Conservation (phyloP, 2,888 invertebrate genomes). For the Nymphalis polychloros region DNA sequence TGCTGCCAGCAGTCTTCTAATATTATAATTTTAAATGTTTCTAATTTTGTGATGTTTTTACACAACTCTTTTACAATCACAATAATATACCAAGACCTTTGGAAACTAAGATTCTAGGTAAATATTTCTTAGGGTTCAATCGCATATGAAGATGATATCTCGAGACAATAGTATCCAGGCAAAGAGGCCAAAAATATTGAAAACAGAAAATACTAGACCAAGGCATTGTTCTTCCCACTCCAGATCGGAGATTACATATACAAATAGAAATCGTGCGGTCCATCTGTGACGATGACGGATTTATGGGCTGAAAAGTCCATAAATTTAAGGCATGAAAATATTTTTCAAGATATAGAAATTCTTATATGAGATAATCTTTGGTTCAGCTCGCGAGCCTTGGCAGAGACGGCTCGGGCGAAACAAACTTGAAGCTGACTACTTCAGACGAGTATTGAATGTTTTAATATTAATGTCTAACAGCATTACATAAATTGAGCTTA, state of each 20-base stretch:
- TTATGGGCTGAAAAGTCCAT: constrained; percentile 25
- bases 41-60: too few relatives aligned
- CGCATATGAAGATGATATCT: constrained; percentile 11
- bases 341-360: constrained; percentile 12
- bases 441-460: too few relatives aligned
- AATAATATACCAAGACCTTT: too few relatives aligned
- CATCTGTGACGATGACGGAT: constrained; percentile 32
- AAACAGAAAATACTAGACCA: constrained; percentile 26
- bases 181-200: constrained; percentile 31
- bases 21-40: too few relatives aligned
- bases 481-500: too few relatives aligned
- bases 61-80: too few relatives aligned
- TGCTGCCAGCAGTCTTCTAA: too few relatives aligned
- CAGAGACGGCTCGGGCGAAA: not conserved
- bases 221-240: constrained; percentile 36
- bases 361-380: not conserved
- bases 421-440: too few relatives aligned
- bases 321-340: constrained; percentile 17
- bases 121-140: constrained; percentile 1
- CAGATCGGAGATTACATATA: constrained; percentile 32
- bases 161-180: constrained; percentile 19
- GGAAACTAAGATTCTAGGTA: not conserved
- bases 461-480: too few relatives aligned
- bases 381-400: not conserved
- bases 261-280: constrained; percentile 13